Conservation (phyloP, 2,797 vertebrate genomes). For the Ptychobarbus kaznakovi region DNA sequence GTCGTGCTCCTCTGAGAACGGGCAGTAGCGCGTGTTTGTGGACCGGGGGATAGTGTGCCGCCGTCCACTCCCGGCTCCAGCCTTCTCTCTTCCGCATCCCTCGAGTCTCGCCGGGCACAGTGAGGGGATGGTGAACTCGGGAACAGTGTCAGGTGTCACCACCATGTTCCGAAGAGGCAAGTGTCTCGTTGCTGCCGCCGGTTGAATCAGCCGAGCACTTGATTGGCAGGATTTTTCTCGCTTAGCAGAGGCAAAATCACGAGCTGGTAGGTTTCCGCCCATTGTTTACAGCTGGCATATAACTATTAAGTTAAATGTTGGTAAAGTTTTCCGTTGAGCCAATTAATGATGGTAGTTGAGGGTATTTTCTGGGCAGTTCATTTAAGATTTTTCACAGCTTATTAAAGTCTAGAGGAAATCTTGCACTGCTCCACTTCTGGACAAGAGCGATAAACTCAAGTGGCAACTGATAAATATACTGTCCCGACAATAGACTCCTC, state of each 20-base stretch:
- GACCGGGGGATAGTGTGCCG: constrained; percentile 49
- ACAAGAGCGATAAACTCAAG: not conserved
- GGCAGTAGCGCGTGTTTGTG: constrained; percentile 16
- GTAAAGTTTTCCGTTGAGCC: not conserved
- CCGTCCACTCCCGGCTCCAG: not conserved
- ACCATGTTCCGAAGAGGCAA: constrained; percentile 57
- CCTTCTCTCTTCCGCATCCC: constrained; percentile 7
- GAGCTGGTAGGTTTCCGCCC: not conserved
- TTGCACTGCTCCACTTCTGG: not conserved
- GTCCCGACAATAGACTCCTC: constrained; percentile 23
- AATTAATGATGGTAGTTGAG: not conserved
- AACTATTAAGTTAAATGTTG: not conserved
- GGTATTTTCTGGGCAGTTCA: not conserved
- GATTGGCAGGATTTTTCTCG: constrained; percentile 1
- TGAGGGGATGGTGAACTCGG: constrained; percentile 62
- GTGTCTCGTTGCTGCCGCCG: constrained; percentile 42
- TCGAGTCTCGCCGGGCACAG: constrained; percentile 33
- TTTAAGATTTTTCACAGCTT: not conserved
- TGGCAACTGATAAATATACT: not conserved
- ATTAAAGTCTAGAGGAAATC: not conserved
- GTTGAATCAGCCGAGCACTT: not conserved
- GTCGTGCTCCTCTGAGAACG: constrained; percentile 23
- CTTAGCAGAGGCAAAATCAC: not conserved
- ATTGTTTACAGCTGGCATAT: constrained; percentile 14
- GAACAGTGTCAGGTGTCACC: constrained; percentile 65